phyloP scores from a whole-genome alignment of 1,140 invertebrate species.

The Trissolcus basalis region DNA sequence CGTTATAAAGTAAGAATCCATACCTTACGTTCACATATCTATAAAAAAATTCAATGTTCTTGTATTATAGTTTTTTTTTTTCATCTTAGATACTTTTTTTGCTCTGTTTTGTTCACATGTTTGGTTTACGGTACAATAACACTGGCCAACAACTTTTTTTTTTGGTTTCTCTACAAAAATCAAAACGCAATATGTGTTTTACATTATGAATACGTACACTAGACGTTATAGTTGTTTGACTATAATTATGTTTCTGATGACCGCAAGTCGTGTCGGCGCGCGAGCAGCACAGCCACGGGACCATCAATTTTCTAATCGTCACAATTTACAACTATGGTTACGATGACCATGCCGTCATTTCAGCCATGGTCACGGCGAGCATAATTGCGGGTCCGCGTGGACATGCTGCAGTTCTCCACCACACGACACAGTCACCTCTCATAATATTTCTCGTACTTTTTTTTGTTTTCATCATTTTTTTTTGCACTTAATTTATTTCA shows the following conservation, averaged over 20 bases:
- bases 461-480: slow-evolving; percentile 1
- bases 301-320: not conserved
- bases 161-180: slow-evolving; percentile 41
- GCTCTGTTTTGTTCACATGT: slow-evolving; percentile 8
- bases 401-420: slow-evolving; percentile 22
- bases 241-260: slow-evolving; percentile 52
- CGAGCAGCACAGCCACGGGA: slow-evolving; percentile 20
- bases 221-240: slow-evolving; percentile 44
- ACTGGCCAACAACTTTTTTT: slow-evolving; percentile 49
- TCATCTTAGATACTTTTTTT: slow-evolving; percentile 1
- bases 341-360: not conserved
- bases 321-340: slow-evolving; percentile 10
- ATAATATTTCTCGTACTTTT: slow-evolving; percentile 2
- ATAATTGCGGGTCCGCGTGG: slow-evolving; percentile 22
- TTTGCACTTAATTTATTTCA: slow-evolving; percentile 30
- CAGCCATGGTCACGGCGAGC: not conserved
- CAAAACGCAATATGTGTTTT: slow-evolving; percentile 49
- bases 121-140: slow-evolving; percentile 40
- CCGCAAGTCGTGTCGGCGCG: slow-evolving; percentile 30
- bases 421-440: slow-evolving; percentile 31
- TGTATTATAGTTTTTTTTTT: slow-evolving; percentile 15
- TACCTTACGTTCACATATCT: slow-evolving; percentile 55
- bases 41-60: slow-evolving; percentile 53
- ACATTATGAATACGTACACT: slow-evolving; percentile 49
- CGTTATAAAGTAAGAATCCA: slow-evolving; percentile 55